Base-by-base conservation (phyloP, 2,888 invertebrate genomes). In the Anodontia alba region DNA sequence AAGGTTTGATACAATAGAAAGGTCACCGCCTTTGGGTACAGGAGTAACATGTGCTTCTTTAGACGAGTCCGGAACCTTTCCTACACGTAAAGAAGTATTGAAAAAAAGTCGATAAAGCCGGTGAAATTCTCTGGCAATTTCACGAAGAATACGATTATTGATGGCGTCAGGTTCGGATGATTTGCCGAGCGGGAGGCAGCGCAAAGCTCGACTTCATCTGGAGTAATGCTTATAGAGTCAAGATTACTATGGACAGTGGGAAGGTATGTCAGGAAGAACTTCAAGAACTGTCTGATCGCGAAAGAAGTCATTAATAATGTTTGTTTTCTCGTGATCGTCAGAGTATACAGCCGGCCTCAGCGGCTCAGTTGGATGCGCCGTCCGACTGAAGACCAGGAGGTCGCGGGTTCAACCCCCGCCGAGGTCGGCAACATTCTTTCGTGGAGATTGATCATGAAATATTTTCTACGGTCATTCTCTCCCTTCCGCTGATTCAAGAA, bases 121-220 rank as follows among this genome's bases (percentile, higher is more conserved):
- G n/a, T 26, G 20, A 17, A 71, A 2, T 29, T 49, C 71, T 23
- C 17, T n/a, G 3, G 49, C 71, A 49, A 49, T 46, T 71, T 71
- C 71, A 2, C 51, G 29, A 5, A 71, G 49, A 5, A 71, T 49
- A 1, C 71, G 49, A 26, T 71, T 49, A 29, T 42, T 71, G n/a
- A 49, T 71, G 10, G 23, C 71, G n/a, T 49, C 71, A 31, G 51
- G 71, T 1, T 33, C 71, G 1, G 71, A 1, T 3, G 71, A 5
- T 71, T 71, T 71, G 17, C 29, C 31, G 20, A 71, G 15, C 49
- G 46, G 17, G 17, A 71, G 51, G 3, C 29, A 12, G 2, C 23
- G 36, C n/a, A 71, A 31, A n/a, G n/a, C 51, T 49, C 51, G 10
- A 71, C 51, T 17, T 71, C 71, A 1, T 71, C 49, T n/a, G 31